These are phyloP conservation scores for Crocodylus rhombifer DNA, from an alignment of 2,797 vertebrate species.

Conservation along the genomic window DNA sequence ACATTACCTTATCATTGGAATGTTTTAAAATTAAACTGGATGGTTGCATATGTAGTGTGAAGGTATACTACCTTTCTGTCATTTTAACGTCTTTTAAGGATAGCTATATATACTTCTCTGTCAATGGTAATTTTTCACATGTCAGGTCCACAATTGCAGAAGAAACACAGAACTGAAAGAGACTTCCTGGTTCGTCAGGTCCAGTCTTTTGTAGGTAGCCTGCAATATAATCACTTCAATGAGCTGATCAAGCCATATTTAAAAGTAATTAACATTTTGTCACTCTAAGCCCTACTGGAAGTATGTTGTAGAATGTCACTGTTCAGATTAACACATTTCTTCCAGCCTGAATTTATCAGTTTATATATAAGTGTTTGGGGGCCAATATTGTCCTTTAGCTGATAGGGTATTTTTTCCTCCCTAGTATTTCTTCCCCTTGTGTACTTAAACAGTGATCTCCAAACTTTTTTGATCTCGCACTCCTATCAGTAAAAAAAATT, in stretches of 20 bases:
- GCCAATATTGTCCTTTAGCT: background rate
- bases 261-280: no score
- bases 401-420: conserved; percentile 16
- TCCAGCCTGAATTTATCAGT: no score
- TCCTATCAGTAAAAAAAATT: no score
- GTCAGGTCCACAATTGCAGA: background rate
- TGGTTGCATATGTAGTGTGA: background rate
- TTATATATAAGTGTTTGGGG: background rate
- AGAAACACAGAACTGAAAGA: conserved; percentile 12
- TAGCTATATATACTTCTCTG: background rate
- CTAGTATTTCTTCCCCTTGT: background rate
- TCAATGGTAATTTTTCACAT: background rate
- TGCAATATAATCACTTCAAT: background rate
- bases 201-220: background rate
- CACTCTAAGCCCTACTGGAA: no score
- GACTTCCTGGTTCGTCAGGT: background rate
- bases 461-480: background rate
- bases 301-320: no score
- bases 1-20: background rate
- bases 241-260: no score
- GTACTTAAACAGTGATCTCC: background rate
- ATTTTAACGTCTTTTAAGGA: background rate
- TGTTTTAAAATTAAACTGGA: conserved; percentile 22
- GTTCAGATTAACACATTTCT: no score
- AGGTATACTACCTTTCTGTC: background rate